Conservation (phyloP, 2,113 vertebrate genomes). For the Noctilio leporinus region DNA sequence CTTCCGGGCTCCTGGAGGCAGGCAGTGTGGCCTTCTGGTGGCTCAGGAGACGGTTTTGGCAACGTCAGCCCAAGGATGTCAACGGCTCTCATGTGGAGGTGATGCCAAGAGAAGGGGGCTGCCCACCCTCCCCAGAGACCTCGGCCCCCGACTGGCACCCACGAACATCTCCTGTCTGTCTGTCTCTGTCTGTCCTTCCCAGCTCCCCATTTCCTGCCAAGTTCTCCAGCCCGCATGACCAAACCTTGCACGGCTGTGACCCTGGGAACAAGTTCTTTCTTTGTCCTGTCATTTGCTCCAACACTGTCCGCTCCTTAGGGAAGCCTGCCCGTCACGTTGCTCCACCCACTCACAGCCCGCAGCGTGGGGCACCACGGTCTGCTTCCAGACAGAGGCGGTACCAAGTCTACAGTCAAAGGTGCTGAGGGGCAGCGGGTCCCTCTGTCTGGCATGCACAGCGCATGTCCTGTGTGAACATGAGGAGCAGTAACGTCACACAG, state of each 20-base stretch:
- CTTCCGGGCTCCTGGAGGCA: not conserved
- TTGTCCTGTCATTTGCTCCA: not conserved
- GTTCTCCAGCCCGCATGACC: not conserved
- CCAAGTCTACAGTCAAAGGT: not conserved
- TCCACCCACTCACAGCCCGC: not conserved
- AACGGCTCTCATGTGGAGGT: not conserved
- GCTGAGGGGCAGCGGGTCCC: not conserved
- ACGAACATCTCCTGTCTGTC: rapidly evolving
- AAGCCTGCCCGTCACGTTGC: rapidly evolving
- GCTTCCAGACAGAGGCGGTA: rapidly evolving
- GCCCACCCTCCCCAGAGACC: not conserved
- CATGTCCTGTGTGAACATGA: too few relatives aligned
- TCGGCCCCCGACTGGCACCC: not conserved
- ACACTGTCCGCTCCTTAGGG: not conserved
- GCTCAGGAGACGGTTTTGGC: not conserved
- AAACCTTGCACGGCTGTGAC: not conserved
- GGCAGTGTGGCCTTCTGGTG: not conserved
- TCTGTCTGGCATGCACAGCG: too few relatives aligned
- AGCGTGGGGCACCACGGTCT: not conserved
- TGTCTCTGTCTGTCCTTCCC: not conserved
- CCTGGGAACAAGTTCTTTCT: not conserved
- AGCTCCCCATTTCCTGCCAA: not conserved
- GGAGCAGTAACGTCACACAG: rapidly evolving
- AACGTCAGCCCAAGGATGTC: not conserved
- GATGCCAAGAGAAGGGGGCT: rapidly evolving